Evolutionary conservation across 2,888 invertebrate genomes (phyloP), one percentile per base, ranked within the genome.

Genomic region (Agrochola macilenta): DNA sequence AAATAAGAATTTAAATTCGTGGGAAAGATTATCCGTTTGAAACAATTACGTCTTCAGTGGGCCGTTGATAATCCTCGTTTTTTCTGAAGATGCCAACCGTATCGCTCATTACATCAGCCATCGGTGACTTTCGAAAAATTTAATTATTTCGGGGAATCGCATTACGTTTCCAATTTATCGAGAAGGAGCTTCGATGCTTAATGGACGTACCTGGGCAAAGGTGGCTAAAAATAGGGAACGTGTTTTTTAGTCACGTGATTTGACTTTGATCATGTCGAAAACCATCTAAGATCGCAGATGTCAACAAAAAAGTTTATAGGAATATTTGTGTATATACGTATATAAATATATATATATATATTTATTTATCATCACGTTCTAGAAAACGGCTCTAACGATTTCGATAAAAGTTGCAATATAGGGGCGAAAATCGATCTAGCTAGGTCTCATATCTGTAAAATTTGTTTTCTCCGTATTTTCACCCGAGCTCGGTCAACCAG

Each of bases 91-190:
- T 70, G 78, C 76, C 76, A 79, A 61, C 39, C 85, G 78, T 78
- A 79, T 82, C 81, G 82, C 79, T 86, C 88, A 86, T 89, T 86
- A 88, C 78, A 71, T 72, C 73, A 79, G 82, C 81, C 83, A 82
- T 52, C 75, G 79, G 87, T 85, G 85, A 82, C 85, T 86, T 89
- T 85, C 66, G 79, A 76, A 78, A 84, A 85, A 89, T 86, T 82
- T 81, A 89, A 89, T 89, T 85, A 89, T 89, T 84, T 89, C 69
- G 66, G 72, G 71, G 84, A 85, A 89, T 88, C 83, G 83, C 78
- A 90, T 89, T 90, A 89, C 86, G 82, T 88, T 84, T 87, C 80
- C 89, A 89, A 89, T 89, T 88, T 89, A 84, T 86, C 60, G 83
- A 69, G 58, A 66, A 54, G 76, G 80, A 81, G 69, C 71, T 65